Evolutionary conservation across 2,888 invertebrate species (phyloP), one percentile per base, ranked within the genome.

Genomic region (Ormyrus pomaceus): DNA sequence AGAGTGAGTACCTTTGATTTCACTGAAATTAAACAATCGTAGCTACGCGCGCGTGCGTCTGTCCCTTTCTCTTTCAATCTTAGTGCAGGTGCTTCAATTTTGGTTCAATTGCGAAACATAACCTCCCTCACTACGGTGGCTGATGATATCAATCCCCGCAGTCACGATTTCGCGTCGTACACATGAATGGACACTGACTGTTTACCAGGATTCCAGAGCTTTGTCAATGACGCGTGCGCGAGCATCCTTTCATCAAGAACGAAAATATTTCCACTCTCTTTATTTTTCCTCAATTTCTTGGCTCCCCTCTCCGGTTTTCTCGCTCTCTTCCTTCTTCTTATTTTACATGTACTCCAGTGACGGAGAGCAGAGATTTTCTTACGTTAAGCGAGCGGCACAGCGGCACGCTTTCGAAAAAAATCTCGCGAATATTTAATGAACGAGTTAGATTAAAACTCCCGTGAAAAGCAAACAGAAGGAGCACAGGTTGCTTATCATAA

Each of bases 161-260:
- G 34, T 34, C 34, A 50, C 50, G 50, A 6, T 50, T 8, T 13
- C 50, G 10, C 46, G 46, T 34, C 34, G n/a, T 11, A 19, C 61
- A 59, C 13, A 53, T 58, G 66, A 51, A 66, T 66, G 59, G 56
- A 19, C 11, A 51, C 46, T 2, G 45, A 46, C 45, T 66, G 66
- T 75, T 74, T 70, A 72, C 61, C 62, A 71, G 58, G 58, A 68
- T 81, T 73, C 75, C 55, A 82, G 68, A 6, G 51, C 69, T 72
- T 77, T 65, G 66, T 82, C 77, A 83, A 84, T 83, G 83, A 86
- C 84, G 83, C 79, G 70, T 80, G 77, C 81, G 74, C 70, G 56
- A 69, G 83, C 84, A 84, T 85, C 79, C 72, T 79, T 75, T 75
- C 75, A 50, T 59, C 75, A 45, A 64, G 64, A 65, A 58, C 53